Conservation (phyloP, 1,140 invertebrate genomes). For the Drosophila micromelanica region DNA sequence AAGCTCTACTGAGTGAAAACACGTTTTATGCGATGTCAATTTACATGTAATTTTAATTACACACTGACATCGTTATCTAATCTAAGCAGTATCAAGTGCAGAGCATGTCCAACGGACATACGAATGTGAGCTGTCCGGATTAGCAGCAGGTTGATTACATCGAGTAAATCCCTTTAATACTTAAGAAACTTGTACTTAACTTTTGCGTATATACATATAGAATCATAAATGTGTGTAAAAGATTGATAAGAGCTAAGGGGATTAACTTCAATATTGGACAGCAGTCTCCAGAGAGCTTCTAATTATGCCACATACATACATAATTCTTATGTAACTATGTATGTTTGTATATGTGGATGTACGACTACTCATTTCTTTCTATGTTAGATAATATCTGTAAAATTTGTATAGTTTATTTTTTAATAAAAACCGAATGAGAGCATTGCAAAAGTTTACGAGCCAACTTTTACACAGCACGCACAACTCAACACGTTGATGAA, state of each 20-base stretch:
- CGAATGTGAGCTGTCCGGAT: conserved; percentile 4
- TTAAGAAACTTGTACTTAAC: conserved; percentile 48
- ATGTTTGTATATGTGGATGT: conserved; percentile 1
- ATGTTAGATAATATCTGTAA: conserved; percentile 73
- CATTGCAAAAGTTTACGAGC: conserved; percentile 66
- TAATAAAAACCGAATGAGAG: conserved; percentile 76
- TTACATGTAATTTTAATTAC: conserved; percentile 13
- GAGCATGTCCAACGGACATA: not conserved
- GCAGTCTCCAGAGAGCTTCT: not conserved
- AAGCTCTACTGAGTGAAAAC: conserved; percentile 8
- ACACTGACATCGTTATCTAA: conserved; percentile 6
- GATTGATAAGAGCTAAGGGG: conserved; percentile 1
- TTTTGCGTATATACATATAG: conserved; percentile 18
- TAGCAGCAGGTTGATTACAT: conserved; percentile 43
- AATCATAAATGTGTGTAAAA: not conserved
- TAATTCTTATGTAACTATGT: conserved; percentile 13
- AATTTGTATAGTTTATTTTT: conserved; percentile 82
- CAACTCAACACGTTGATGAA: conserved; percentile 76
- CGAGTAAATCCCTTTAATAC: conserved; percentile 34
- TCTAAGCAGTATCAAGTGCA: conserved; percentile 3
- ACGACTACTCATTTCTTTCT: not conserved
- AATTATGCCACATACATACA: conserved; percentile 28
- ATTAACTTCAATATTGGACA: not conserved
- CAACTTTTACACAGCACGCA: conserved; percentile 62
- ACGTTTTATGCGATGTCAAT: conserved; percentile 14